phyloP scores from a whole-genome alignment of 2,888 invertebrate genomes.

The Athripsodes cinereus region DNA sequence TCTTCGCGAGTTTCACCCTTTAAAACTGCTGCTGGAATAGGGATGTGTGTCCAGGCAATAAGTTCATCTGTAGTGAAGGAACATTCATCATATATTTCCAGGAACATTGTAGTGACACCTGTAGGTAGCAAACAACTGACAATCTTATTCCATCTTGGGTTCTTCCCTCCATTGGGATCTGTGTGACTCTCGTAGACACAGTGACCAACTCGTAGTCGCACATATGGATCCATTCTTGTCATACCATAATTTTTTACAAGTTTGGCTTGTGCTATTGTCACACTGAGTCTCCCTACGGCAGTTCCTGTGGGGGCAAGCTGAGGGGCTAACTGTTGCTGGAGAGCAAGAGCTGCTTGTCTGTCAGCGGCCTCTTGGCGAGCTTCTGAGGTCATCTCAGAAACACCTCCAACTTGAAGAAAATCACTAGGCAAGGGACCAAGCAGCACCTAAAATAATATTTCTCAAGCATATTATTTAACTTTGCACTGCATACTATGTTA shows the following conservation, averaged over 20 bases:
- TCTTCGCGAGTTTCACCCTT: conserved; percentile 89
- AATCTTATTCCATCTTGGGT: conserved; percentile 93
- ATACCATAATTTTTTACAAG: conserved; percentile 89
- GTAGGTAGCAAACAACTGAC: conserved; percentile 83
- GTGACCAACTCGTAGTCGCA: conserved; percentile 86
- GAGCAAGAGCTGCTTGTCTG: conserved; percentile 68
- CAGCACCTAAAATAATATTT: conserved; percentile 60
- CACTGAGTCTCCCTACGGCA: conserved; percentile 65
- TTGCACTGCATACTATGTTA: too few species aligned
- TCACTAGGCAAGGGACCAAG: conserved; percentile 74
- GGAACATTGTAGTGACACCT: conserved; percentile 80
- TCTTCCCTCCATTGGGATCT: conserved; percentile 89
- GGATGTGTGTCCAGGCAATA: conserved; percentile 89
- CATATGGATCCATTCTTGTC: conserved; percentile 95
- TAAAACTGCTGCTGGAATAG: conserved; percentile 77
- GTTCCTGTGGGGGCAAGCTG: conserved; percentile 42
- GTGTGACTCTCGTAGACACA: conserved; percentile 95
- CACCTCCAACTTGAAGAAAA: conserved; percentile 57
- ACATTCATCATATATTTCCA: conserved; percentile 96
- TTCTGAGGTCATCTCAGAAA: conserved; percentile 38
- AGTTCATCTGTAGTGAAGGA: conserved; percentile 95
- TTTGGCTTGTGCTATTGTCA: conserved; percentile 86
- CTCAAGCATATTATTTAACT: too few species aligned
- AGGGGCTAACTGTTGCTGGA: conserved; percentile 58
- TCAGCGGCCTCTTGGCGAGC: conserved; percentile 70